Conservation (phyloP, 2,888 invertebrate species). For the Sinodicranocentrus sp. region DNA sequence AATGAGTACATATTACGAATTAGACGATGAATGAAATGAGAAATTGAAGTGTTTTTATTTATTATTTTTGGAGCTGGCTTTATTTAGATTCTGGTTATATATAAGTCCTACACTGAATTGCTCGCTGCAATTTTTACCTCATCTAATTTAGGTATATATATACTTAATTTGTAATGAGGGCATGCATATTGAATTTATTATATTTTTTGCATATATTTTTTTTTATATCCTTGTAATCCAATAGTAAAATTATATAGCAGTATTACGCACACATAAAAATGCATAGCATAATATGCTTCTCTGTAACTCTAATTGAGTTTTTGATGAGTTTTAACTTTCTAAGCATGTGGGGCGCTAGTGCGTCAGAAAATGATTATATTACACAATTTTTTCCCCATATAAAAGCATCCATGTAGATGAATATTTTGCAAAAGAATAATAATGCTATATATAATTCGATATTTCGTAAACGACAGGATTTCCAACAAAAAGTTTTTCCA, state of each 20-base stretch:
- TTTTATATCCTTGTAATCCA: no score
- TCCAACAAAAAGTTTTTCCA: background rate
- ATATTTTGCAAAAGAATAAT: background rate
- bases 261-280: background rate
- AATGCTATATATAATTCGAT: conserved; percentile 18
- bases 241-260: conserved; percentile 13
- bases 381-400: conserved; percentile 16
- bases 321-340: no score
- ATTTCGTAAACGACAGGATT: background rate
- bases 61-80: no score
- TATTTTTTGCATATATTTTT: no score
- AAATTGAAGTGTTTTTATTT: no score
- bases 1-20: no score
- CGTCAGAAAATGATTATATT: background rate
- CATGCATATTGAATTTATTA: conserved; percentile 25
- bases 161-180: no score
- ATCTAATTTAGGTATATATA: no score
- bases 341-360: background rate
- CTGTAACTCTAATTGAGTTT: background rate
- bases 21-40: no score
- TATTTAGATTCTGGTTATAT: no score
- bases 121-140: no score
- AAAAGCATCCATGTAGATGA: conserved; percentile 4
- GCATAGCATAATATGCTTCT: background rate
- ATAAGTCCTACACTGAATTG: no score